Percentiles rank a stretch among this genome's conserved stretches.
These are phyloP conservation scores for Meghimatium bilineatum DNA, from an alignment of 2,888 invertebrate genomes.

Conservation along the genomic window DNA sequence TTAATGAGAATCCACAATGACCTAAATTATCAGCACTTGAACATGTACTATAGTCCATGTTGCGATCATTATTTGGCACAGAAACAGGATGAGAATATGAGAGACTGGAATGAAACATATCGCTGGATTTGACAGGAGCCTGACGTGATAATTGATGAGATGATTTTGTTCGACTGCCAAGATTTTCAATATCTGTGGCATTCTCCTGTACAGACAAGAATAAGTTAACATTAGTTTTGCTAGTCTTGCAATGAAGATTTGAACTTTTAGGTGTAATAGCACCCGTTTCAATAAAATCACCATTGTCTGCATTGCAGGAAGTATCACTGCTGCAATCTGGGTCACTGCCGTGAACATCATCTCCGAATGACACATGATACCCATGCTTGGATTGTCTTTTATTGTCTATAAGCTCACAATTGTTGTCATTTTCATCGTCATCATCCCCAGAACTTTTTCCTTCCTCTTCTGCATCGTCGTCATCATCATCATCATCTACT, in stretches of 20 bases:
- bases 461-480: no score
- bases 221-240: not conserved
- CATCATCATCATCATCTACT: conserved; percentile 22
- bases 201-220: not conserved
- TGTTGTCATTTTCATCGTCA: not conserved
- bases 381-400: not conserved
- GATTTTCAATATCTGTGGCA: not conserved
- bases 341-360: not conserved
- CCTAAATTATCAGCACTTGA: not conserved
- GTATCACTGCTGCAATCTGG: not conserved
- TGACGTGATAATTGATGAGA: not conserved
- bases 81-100: not conserved
- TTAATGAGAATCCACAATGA: conserved; percentile 1
- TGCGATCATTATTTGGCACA: not conserved
- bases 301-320: not conserved
- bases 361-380: conserved; percentile 31
- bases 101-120: conserved; percentile 15
- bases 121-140: conserved; percentile 1
- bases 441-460: not conserved
- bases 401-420: not conserved
- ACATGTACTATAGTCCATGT: not conserved
- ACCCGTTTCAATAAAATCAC: conserved; percentile 28
- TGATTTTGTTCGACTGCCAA: not conserved
- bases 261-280: not conserved
- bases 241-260: not conserved